phyloP scores from a whole-genome alignment of 2,113 vertebrate species.

The Girardinichthys multiradiatus region DNA sequence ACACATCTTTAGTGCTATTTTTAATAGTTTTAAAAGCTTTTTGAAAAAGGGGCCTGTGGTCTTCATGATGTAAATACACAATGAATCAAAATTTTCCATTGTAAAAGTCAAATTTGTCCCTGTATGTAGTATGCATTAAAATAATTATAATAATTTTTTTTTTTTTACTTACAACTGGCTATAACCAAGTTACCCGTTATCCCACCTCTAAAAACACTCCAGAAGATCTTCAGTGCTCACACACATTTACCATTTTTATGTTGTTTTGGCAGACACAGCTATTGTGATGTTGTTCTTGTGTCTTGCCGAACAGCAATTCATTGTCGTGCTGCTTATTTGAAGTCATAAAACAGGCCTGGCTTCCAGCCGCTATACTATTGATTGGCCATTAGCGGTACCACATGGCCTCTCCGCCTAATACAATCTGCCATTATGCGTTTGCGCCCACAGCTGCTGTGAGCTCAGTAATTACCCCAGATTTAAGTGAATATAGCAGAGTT shows the following conservation, averaged over 20 bases:
- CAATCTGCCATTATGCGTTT: slow-evolving; percentile 51
- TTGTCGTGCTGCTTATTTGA: slow-evolving; percentile 55
- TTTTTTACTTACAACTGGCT: neutral
- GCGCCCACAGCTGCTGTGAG: slow-evolving; percentile 30
- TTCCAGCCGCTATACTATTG: slow-evolving; percentile 59
- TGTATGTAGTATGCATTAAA: neutral
- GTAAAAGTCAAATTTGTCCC: neutral
- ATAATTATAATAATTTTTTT: no score
- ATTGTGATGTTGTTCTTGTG: slow-evolving; percentile 47
- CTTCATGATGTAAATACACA: neutral
- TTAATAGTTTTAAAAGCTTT: neutral
- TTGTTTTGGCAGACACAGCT: neutral
- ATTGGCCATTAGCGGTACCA: slow-evolving; percentile 66
- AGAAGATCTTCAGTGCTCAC: neutral
- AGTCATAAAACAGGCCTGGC: slow-evolving; percentile 56
- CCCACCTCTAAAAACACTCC: neutral
- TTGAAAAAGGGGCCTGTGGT: neutral
- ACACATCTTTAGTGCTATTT: neutral
- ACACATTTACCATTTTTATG: neutral
- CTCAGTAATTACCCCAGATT: slow-evolving; percentile 46
- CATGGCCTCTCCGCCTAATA: slow-evolving; percentile 50
- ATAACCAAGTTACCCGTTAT: neutral
- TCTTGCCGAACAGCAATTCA: slow-evolving; percentile 42
- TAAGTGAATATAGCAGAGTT: slow-evolving; percentile 30
- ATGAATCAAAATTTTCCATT: neutral